These are phyloP conservation scores for Acanthornis magna DNA, from an alignment of 2,797 vertebrate genomes.

Conservation along the genomic window DNA sequence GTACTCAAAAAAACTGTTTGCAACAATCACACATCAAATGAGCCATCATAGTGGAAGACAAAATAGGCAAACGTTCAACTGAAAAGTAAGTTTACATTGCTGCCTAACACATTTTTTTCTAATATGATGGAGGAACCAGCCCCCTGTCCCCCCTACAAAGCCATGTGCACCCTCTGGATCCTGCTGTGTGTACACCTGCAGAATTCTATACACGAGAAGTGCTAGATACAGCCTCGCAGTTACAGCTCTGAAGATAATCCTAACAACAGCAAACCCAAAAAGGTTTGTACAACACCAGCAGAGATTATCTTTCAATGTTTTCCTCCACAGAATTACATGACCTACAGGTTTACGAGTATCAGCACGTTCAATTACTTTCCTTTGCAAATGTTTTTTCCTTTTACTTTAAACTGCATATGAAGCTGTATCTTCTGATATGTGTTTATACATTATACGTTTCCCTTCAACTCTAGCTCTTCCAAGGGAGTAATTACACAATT, in stretches of 20 bases:
- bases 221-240: not conserved
- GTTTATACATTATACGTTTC: not conserved
- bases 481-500: conserved; percentile 7
- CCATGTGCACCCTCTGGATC: not conserved
- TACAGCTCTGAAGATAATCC: not conserved
- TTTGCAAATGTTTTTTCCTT: not conserved
- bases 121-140: not conserved
- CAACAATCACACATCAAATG: not conserved
- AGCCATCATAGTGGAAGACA: not conserved
- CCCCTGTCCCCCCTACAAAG: not conserved
- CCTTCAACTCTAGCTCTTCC: conserved; percentile 4
- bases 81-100: not conserved
- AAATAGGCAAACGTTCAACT: not conserved
- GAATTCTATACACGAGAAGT: not conserved
- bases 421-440: conserved; percentile 9
- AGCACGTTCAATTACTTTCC: not conserved
- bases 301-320: conserved; percentile 27
- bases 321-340: not conserved
- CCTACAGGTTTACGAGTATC: not conserved
- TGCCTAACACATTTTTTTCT: not conserved
- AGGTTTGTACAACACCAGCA: not conserved
- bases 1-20: not conserved
- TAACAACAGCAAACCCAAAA: not conserved
- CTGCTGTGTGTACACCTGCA: not conserved
- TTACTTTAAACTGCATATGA: not conserved